Conservation (phyloP, 2,888 invertebrate species). For the Agriopis aurantiaria region DNA sequence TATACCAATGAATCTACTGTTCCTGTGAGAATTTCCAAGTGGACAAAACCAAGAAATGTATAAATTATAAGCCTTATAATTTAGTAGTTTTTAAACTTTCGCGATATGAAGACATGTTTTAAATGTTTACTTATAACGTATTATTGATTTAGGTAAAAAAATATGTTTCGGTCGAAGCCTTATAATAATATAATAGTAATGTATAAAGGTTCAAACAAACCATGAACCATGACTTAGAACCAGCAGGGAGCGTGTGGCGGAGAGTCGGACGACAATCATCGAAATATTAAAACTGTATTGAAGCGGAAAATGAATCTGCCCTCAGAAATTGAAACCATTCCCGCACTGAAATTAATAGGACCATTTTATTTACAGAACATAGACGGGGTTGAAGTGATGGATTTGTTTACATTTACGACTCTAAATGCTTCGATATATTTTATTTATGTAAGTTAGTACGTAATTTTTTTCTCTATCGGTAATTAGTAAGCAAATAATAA, state of each 20-base stretch:
- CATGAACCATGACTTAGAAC: not conserved
- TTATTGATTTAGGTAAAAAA: too few species aligned
- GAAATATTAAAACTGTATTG: slow-evolving; percentile 29
- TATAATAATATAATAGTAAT: not conserved
- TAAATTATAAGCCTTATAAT: too few species aligned
- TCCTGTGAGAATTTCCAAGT: too few species aligned
- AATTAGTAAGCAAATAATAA: too few species aligned
- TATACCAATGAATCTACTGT: too few species aligned
- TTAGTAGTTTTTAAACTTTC: too few species aligned
- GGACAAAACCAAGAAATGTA: too few species aligned
- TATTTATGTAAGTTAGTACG: too few species aligned
- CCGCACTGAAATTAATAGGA: slow-evolving; percentile 24
- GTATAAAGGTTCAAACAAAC: not conserved
- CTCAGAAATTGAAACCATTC: slow-evolving; percentile 26
- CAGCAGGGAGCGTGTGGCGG: not conserved
- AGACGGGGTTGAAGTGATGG: not conserved
- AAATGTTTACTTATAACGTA: too few species aligned
- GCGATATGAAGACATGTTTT: too few species aligned
- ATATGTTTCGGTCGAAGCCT: too few species aligned
- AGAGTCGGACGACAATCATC: slow-evolving; percentile 16
- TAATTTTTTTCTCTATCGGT: too few species aligned
- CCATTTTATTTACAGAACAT: slow-evolving; percentile 32
- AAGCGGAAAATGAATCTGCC: slow-evolving; percentile 33
- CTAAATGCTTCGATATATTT: not conserved
- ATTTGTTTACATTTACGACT: slow-evolving; percentile 1